These are phyloP conservation scores for Quadriops clusia DNA, from an alignment of 2,888 invertebrate species.

Conservation along the genomic window DNA sequence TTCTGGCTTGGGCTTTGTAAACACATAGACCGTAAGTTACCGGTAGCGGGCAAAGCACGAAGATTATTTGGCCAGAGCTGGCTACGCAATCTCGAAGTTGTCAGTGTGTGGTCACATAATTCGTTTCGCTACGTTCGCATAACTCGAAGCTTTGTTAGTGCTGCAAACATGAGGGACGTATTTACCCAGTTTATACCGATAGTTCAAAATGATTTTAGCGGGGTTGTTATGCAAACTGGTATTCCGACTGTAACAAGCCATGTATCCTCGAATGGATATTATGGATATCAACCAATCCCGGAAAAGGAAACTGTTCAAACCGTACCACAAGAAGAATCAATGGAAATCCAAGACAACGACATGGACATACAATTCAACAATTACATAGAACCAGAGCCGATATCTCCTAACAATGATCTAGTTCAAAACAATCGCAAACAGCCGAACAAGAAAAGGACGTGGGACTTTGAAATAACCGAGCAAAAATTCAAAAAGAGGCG, in stretches of 20 bases:
- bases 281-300: slow-evolving; percentile 41
- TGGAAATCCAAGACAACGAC: slow-evolving; percentile 13
- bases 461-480: slow-evolving; percentile 7
- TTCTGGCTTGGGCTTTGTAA: too few relatives aligned
- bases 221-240: slow-evolving; percentile 27
- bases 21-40: too few relatives aligned
- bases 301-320: slow-evolving; percentile 22
- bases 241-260: slow-evolving; percentile 37
- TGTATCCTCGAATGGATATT: slow-evolving; percentile 43
- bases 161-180: slow-evolving; percentile 13
- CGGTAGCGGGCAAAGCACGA: too few relatives aligned
- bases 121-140: too few relatives aligned
- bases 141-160: too few relatives aligned
- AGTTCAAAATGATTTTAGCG: slow-evolving; percentile 7
- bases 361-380: slow-evolving; percentile 19
- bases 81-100: too few relatives aligned
- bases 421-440: too few relatives aligned
- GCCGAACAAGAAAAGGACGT: slow-evolving; percentile 18
- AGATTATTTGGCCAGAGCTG: too few relatives aligned
- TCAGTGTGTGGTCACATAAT: too few relatives aligned
- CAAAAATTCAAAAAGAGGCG: slow-evolving; percentile 28
- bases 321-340: slow-evolving; percentile 9
- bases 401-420: too few relatives aligned
- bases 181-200: slow-evolving; percentile 8
- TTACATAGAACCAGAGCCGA: slow-evolving; percentile 15